Evolutionary conservation across 1,140 invertebrate genomes (phyloP), one percentile per base, ranked within the genome.

Genomic region (Orchesella cincta): DNA sequence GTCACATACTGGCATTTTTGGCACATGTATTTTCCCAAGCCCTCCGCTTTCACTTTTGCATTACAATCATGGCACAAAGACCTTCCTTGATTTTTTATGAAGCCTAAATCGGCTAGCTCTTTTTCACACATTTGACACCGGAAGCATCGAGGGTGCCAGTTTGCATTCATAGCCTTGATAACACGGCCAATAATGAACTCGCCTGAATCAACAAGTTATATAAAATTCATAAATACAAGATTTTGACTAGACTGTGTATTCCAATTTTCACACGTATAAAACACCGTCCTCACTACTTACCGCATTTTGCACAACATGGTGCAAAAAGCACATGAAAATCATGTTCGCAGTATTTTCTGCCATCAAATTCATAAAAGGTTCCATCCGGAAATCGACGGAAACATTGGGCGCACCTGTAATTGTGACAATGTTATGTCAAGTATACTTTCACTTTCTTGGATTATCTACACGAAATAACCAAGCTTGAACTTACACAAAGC

Each of bases 281-380:
- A n/a, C 73, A 87, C 89, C 89, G 89, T 94, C n/a, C n/a, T n/a
- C n/a, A n/a, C n/a, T n/a, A n/a, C n/a, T n/a, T n/a, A n/a, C 93
- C 93, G 85, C 98, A 99, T 88, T 96, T 95, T 82, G 92, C 94
- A 87, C 98, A 99, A 84, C 96, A 99, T 1, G 98, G 98, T 1
- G 97, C 96, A 88, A 98, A 99, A 0, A 99, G 87, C 14, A 98
- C 95, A 86, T 99, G 97, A 84, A 99, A 99, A 86, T 99, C 98
- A 87, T 97, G 94, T 88, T 99, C 97, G 84, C 98, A 99, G 85
- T 99, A 99, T 86, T 99, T 99, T 39, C 98, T 88, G 1, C 96
- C 97, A 86, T 99, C 98, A 87, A 98, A 99, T 88, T 99, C 97
- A 86, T 98, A 99, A 85, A 98, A 99, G 52, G 98, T 93, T 72